These are phyloP conservation scores for Rhipidura dahli DNA, from an alignment of 2,113 vertebrate species.

Conservation along the genomic window DNA sequence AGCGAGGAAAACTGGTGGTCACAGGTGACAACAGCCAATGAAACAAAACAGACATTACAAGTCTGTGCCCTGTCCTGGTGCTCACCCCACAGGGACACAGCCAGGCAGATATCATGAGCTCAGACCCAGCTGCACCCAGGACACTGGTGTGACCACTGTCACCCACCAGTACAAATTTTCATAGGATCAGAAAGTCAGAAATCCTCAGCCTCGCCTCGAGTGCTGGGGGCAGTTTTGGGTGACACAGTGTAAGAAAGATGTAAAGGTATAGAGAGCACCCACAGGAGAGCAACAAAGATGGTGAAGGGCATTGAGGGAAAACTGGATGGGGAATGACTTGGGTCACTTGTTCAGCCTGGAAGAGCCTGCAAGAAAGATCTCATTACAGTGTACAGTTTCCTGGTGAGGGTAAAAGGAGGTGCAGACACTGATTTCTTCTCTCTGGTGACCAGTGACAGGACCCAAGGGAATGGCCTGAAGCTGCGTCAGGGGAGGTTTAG, in stretches of 20 bases:
- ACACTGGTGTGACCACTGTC: background rate
- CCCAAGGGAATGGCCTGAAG: background rate
- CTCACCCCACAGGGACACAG: background rate
- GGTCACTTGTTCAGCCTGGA: background rate
- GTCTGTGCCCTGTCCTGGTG: background rate
- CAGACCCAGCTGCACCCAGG: background rate
- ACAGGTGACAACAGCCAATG: background rate
- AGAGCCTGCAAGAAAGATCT: background rate
- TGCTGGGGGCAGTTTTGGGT: background rate
- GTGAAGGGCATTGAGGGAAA: background rate
- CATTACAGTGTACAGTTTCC: background rate
- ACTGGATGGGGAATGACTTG: background rate
- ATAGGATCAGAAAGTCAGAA: background rate
- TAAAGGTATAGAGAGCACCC: background rate
- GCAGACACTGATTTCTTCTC: background rate
- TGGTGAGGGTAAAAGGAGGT: background rate
- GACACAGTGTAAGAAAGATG: background rate
- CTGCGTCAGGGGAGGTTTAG: background rate
- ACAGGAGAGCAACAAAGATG: background rate
- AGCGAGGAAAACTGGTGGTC: background rate
- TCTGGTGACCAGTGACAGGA: background rate
- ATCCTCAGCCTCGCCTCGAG: background rate
- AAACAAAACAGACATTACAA: background rate
- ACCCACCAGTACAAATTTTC: background rate
- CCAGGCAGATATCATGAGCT: background rate